Evolutionary conservation across 1,140 invertebrate species (phyloP), one percentile per base, ranked within the genome.

Genomic region (Drosophila cardini): DNA sequence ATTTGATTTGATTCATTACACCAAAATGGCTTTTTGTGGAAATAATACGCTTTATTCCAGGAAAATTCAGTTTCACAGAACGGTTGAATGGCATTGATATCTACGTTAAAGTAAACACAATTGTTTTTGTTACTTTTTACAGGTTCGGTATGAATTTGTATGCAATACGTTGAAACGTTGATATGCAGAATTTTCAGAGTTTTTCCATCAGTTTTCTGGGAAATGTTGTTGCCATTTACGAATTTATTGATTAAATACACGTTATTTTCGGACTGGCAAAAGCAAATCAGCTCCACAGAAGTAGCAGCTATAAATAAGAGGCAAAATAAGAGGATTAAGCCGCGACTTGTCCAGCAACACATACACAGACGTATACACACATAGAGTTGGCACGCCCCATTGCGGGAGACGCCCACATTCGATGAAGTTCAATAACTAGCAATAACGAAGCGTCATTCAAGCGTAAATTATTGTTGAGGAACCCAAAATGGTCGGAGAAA

Each of bases 391-490:
- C 57, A 56, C 52, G 68, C 68, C 68, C 50, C 55, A 18, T 36
- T 10, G 38, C 32, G 48, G 56, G 36, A 65, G 56, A 75, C 67
- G 61, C 76, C 55, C 68, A 78, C 72, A 72, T 72, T 79, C 76
- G 57, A 79, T 80, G 58, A 89, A 87, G 83, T 87, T 89, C 83
- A 87, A 87, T 89, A 84, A 87, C 83, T 87, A 89, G 68, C 71
- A 80, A 73, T 78, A 80, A 80, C 76, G 68, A 40, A 60, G 72
- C 72, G 78, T 56, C 76, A 89, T 69, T 87, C 76, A 83, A 68
- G 79, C 83, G 83, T 87, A 60, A 87, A 80, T 83, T 83, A 77
- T 87, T 82, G 65, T 57, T 61, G 67, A 73, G 75, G 62, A 26
- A 61, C 53, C 65, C 48, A 30, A 70, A 63, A 71, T 52, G 72